Conservation (phyloP, 2,888 invertebrate genomes). For the Drosophila formosana region DNA sequence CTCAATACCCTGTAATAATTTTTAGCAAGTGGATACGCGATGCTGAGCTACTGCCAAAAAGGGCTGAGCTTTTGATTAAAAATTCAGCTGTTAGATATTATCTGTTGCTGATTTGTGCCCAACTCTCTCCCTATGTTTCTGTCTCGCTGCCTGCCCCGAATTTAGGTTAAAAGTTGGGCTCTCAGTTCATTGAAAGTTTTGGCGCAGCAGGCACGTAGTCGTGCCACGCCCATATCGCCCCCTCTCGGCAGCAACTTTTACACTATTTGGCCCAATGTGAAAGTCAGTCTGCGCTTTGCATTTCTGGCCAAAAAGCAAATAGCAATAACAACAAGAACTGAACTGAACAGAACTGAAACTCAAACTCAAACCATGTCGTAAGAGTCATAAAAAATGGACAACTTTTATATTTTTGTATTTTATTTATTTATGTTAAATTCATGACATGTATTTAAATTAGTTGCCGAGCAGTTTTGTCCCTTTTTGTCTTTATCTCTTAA, state of each 20-base stretch:
- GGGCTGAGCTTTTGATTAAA: constrained; percentile 51
- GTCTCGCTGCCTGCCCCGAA: constrained; percentile 12
- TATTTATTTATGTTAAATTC: constrained; percentile 74
- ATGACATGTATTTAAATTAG: constrained; percentile 77
- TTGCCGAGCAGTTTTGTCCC: constrained; percentile 68
- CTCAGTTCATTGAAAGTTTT: constrained; percentile 63
- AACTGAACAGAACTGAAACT: constrained; percentile 6
- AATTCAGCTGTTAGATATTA: constrained; percentile 54
- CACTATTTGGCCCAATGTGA: constrained; percentile 69
- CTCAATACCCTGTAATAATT: no score
- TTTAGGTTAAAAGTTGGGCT: constrained; percentile 50
- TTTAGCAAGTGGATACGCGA: no score
- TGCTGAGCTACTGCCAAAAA: background rate
- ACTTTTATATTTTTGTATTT: constrained; percentile 44
- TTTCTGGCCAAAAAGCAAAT: constrained; percentile 37
- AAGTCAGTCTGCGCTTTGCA: constrained; percentile 50
- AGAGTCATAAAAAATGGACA: constrained; percentile 53
- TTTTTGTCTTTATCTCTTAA: constrained; percentile 31
- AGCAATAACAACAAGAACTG: constrained; percentile 32
- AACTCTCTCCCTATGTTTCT: background rate
- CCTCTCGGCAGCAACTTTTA: constrained; percentile 32
- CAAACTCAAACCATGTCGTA: constrained; percentile 27
- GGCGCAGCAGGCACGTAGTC: constrained; percentile 56
- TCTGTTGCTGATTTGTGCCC: constrained; percentile 31
- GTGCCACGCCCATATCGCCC: constrained; percentile 34